phyloP scores from a whole-genome alignment of 2,797 vertebrate species.

The Chelon auratus region DNA sequence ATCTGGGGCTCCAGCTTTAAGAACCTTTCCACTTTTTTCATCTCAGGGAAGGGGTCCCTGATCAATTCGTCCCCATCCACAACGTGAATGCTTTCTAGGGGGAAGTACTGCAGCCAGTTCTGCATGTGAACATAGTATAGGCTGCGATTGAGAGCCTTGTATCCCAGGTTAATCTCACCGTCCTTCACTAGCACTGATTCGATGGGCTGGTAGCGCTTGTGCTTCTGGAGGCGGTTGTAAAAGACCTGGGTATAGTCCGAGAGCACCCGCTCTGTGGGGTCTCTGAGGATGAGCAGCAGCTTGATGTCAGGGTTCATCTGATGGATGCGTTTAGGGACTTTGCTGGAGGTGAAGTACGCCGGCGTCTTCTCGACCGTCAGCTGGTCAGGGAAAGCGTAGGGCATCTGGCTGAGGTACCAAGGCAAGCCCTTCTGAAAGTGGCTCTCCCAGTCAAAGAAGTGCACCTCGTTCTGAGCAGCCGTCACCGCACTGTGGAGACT shows the following conservation, averaged over 20 bases:
- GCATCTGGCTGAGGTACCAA: conserved; percentile 97
- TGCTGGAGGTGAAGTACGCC: conserved; percentile 93
- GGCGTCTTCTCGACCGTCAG: conserved; percentile 97
- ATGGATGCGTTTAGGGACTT: conserved; percentile 91
- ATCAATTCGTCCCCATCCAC: conserved; percentile 95
- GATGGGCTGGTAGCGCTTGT: conserved; percentile 91
- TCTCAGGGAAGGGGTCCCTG: conserved; percentile 92
- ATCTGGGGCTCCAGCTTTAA: conserved; percentile 91
- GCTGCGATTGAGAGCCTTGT: conserved; percentile 97
- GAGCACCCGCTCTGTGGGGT: conserved; percentile 94
- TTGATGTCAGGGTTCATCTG: conserved; percentile 89
- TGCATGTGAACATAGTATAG: conserved; percentile 93
- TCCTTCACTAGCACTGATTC: conserved; percentile 91
- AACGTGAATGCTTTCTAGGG: conserved; percentile 88
- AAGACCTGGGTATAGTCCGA: conserved; percentile 99
- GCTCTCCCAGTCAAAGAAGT: conserved; percentile 98
- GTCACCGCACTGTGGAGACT: conserved; percentile 91
- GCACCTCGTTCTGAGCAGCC: conserved; percentile 94
- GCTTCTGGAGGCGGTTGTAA: conserved; percentile 95
- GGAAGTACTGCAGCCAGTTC: conserved; percentile 94
- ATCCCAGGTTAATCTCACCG: conserved; percentile 90
- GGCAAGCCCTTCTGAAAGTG: conserved; percentile 90
- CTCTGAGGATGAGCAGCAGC: conserved; percentile 95
- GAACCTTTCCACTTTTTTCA: conserved; percentile 93
- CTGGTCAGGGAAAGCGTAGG: conserved; percentile 87